Conservation (phyloP, 2,888 invertebrate species). For the Hedya salicella region DNA sequence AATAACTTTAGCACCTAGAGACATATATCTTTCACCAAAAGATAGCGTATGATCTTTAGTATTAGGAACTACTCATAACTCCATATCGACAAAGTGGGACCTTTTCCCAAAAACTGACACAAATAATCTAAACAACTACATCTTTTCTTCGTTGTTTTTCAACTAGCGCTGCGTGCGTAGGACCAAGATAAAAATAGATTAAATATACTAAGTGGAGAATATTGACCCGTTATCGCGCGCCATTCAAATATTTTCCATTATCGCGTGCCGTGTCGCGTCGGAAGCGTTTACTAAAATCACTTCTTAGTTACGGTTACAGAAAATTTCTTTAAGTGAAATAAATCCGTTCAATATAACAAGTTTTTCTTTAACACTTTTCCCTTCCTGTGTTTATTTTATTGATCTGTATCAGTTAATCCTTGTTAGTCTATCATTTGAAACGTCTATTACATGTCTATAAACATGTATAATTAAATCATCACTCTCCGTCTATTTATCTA, state of each 20-base stretch:
- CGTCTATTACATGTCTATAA: too few relatives aligned
- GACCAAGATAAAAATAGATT: conserved; percentile 20
- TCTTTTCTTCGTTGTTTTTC: conserved; percentile 11
- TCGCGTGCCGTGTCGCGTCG: conserved; percentile 26
- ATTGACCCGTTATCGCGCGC: conserved; percentile 27
- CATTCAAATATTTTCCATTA: conserved; percentile 33
- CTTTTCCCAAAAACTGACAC: too few relatives aligned
- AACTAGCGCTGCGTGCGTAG: conserved; percentile 11
- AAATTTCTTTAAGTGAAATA: conserved; percentile 15
- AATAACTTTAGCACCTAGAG: too few relatives aligned
- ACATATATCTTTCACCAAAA: too few relatives aligned
- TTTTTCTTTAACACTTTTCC: not conserved
- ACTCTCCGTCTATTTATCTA: not conserved
- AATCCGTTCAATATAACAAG: not conserved
- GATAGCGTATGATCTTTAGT: too few relatives aligned
- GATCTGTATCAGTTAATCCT: too few relatives aligned
- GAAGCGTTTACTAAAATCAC: conserved; percentile 23
- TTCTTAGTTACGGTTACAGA: not conserved
- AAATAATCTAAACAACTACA: too few relatives aligned
- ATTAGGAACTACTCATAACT: too few relatives aligned
- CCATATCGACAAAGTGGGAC: too few relatives aligned
- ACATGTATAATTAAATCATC: too few relatives aligned
- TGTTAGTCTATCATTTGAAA: too few relatives aligned
- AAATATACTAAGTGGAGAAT: conserved; percentile 23
- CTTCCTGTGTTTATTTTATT: not conserved